Base-by-base conservation (phyloP, 2,797 vertebrate genomes). In the Fistularia commersonii region DNA sequence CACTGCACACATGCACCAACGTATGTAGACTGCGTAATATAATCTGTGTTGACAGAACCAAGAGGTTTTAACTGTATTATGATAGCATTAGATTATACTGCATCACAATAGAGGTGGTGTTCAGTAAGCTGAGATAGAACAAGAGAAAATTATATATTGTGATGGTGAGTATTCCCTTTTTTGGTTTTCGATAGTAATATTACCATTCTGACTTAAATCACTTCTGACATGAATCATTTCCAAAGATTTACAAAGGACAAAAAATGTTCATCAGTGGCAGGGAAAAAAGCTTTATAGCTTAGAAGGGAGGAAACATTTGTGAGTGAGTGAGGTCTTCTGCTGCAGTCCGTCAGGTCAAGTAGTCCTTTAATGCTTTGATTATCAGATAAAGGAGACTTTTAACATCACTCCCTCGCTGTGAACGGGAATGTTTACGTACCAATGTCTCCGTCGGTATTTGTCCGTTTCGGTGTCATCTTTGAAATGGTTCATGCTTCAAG, bases 341-440 rank as follows among this genome's bases (percentile, higher is more conserved):
- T 79, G 59, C 43, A 46, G 43, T 49, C 61, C 75, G 72, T 66
- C 71, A 83, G 75, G 81, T 86, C 73, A 83, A 82, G 70, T 54
- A 79, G 75, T 54, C 67, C 79, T 79, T 78, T 71, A 64, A 74
- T 65, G 57, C 64, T 59, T 32, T 64, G 55, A 78, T 78, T 61
- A 67, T 62, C 57, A 69, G 75, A 76, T 54, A 67, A 43, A 64
- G 42, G 57, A 57, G 55, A 51, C 61, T 54, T 77, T 66, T 79
- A 68, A 72, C 64, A 65, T 54, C 44, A 69, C 76, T 79, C 76
- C 81, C 58, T 64, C 35, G 40, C 12, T 50, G 37, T 51, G 61
- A 38, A n/a, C 51, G 44, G 7, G 43, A 47, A 43, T 57, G 41
- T 48, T 48, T 57, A 52, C 43, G 51, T 45, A 13, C 50, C 2